A percentile compares a stretch with the other conserved stretches of the same genome.
These are phyloP conservation scores for Australoheros facetus DNA, from an alignment of 2,797 vertebrate species.

Conservation along the genomic window DNA sequence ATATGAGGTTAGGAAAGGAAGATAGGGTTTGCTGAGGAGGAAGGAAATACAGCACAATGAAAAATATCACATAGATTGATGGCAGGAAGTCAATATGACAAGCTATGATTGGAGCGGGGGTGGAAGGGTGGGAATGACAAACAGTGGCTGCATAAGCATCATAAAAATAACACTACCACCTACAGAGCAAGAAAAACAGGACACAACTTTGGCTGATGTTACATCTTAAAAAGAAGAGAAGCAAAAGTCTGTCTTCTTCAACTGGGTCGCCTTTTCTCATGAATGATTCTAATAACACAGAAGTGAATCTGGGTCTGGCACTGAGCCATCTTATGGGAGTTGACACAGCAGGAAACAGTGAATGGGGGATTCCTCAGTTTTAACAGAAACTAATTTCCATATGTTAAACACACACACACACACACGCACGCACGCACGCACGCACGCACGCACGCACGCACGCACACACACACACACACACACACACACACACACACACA, in stretches of 20 bases:
- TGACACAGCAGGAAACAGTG: neutral
- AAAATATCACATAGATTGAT: neutral
- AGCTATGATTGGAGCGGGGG: neutral
- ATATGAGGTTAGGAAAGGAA: neutral
- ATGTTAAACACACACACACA: neutral
- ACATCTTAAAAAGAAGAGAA: slow-evolving; percentile 7
- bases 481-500: neutral
- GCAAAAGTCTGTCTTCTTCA: slow-evolving; percentile 10
- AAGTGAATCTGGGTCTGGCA: slow-evolving; percentile 30
- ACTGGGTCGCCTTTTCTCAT: slow-evolving; percentile 30
- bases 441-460: neutral
- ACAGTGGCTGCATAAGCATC: neutral
- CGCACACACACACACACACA: neutral
- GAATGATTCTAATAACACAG: slow-evolving; percentile 31
- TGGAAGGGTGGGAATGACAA: neutral
- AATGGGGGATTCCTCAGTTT: slow-evolving; percentile 22
- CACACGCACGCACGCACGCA: neutral
- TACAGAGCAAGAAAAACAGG: neutral
- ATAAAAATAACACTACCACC: slow-evolving; percentile 2
- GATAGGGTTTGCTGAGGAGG: neutral
- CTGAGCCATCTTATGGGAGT: slow-evolving; percentile 17
- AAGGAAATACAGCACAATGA: neutral
- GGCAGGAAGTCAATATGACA: slow-evolving; percentile 27
- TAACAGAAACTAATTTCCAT: slow-evolving; percentile 49
- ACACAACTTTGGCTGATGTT: slow-evolving; percentile 18